These are phyloP conservation scores for Hirtodrosophila cameraria DNA, from an alignment of 2,888 invertebrate species.

Conservation along the genomic window DNA sequence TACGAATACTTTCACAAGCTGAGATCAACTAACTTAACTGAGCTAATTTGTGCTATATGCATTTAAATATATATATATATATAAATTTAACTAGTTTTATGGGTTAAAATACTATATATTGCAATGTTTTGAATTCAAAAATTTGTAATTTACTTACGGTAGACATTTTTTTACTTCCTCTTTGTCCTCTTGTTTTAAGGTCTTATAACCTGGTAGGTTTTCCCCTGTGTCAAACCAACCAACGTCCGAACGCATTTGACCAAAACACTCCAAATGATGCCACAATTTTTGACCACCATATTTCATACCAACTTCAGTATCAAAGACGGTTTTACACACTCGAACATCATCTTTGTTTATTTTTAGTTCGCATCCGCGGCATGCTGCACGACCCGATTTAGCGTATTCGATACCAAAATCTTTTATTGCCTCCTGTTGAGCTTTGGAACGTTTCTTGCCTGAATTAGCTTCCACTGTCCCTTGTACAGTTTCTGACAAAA, in stretches of 20 bases:
- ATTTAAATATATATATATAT: too few species aligned
- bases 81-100: too few species aligned
- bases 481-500: conserved; percentile 46
- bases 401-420: conserved; percentile 94
- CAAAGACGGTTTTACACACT: conserved; percentile 93
- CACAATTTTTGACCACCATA: conserved; percentile 94
- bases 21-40: too few species aligned
- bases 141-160: conserved; percentile 85
- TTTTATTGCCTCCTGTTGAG: conserved; percentile 83
- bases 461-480: conserved; percentile 33
- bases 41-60: too few species aligned
- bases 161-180: conserved; percentile 87
- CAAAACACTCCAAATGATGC: conserved; percentile 97
- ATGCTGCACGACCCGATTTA: conserved; percentile 92
- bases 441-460: conserved; percentile 84
- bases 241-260: conserved; percentile 88
- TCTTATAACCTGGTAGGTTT: conserved; percentile 90
- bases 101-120: not conserved
- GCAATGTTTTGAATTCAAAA: too few species aligned
- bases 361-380: conserved; percentile 93
- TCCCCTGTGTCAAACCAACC: conserved; percentile 90
- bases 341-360: conserved; percentile 91
- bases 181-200: conserved; percentile 90
- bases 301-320: conserved; percentile 90
- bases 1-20: too few species aligned